Conservation (phyloP, 2,888 invertebrate genomes). For the Eretmocerus hayati region DNA sequence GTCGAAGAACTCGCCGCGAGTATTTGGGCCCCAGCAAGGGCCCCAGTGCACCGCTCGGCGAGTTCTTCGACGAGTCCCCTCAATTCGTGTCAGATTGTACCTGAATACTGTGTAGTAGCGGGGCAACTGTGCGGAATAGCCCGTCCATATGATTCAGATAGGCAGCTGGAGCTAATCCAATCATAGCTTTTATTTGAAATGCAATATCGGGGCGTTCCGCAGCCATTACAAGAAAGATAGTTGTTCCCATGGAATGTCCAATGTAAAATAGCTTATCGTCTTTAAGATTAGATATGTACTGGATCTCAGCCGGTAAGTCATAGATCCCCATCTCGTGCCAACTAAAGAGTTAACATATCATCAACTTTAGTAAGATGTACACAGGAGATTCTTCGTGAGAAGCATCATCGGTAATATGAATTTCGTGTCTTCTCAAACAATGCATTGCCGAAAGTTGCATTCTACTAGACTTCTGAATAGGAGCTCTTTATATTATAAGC, state of each 20-base stretch:
- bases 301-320: slow-evolving; percentile 70
- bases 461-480: too few relatives aligned
- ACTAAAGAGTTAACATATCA: too few relatives aligned
- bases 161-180: slow-evolving; percentile 62
- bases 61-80: too few relatives aligned
- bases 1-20: not conserved
- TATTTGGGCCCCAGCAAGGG: not conserved
- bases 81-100: too few relatives aligned
- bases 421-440: too few relatives aligned
- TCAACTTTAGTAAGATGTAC: too few relatives aligned
- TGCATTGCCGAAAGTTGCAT: too few relatives aligned
- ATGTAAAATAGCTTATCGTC: slow-evolving; percentile 44
- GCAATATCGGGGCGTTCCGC: slow-evolving; percentile 60
- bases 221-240: slow-evolving; percentile 65
- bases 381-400: too few relatives aligned
- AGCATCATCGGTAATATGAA: too few relatives aligned
- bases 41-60: too few relatives aligned
- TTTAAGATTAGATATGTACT: slow-evolving; percentile 45
- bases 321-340: too few relatives aligned
- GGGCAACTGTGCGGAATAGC: slow-evolving; percentile 49
- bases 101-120: slow-evolving; percentile 28
- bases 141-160: slow-evolving; percentile 61
- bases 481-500: too few relatives aligned
- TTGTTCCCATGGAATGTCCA: slow-evolving; percentile 55
- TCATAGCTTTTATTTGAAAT: slow-evolving; percentile 61